These are phyloP conservation scores for Megaleporinus macrocephalus DNA, from an alignment of 2,113 vertebrate genomes.

Conservation along the genomic window DNA sequence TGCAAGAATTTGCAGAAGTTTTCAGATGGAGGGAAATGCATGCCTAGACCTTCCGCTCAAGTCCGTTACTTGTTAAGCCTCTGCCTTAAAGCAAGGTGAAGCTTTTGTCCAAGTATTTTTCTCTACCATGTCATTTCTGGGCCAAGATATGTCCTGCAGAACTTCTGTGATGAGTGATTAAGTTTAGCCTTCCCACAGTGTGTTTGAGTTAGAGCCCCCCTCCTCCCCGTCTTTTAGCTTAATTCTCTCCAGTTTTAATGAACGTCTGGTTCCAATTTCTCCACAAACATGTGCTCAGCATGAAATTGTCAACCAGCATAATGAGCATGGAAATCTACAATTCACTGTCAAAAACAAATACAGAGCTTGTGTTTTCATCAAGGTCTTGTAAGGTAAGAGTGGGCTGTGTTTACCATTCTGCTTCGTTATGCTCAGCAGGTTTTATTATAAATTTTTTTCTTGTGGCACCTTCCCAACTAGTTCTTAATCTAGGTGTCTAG, in stretches of 20 bases:
- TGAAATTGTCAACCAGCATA: constrained; percentile 1
- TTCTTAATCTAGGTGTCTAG: no score
- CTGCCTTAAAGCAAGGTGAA: neutral
- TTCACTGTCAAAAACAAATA: neutral
- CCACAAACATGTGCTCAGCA: neutral
- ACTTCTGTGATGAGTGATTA: neutral
- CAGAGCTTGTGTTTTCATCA: neutral
- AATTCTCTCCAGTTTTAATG: neutral
- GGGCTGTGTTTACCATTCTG: neutral
- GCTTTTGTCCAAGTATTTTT: neutral
- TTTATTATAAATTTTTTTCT: neutral
- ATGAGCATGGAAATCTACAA: constrained; percentile 16
- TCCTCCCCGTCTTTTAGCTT: neutral
- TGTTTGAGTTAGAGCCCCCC: neutral
- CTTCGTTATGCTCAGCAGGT: no score
- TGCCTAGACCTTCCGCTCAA: neutral
- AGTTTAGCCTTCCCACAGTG: neutral
- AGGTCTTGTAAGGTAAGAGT: neutral
- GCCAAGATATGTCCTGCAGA: neutral
- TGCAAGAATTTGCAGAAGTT: neutral
- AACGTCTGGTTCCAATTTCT: neutral
- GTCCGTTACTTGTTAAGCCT: constrained; percentile 14
- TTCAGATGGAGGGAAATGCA: neutral
- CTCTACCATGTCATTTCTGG: neutral
- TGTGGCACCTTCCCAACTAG: no score